phyloP scores from a whole-genome alignment of 1,140 invertebrate genomes.

The Ganaspis sp. region DNA sequence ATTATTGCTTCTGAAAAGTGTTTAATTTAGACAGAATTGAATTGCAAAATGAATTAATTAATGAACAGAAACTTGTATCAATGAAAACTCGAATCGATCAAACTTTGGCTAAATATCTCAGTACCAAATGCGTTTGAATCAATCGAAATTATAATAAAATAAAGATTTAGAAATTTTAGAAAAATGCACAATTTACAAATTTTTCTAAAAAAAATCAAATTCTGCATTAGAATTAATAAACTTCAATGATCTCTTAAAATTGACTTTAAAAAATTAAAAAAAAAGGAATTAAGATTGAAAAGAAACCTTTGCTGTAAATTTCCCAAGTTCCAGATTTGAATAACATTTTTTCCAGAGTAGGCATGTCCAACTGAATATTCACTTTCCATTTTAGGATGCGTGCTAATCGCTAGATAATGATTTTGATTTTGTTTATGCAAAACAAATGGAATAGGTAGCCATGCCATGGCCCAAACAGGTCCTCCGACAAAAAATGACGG shows the following conservation, averaged over 20 bases:
- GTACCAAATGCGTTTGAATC: too few relatives aligned
- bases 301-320: conserved; percentile 67
- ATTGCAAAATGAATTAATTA: conserved; percentile 34
- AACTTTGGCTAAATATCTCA: too few relatives aligned
- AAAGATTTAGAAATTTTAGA: too few relatives aligned
- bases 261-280: too few relatives aligned
- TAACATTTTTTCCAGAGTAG: conserved; percentile 72
- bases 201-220: too few relatives aligned
- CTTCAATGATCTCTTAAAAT: too few relatives aligned
- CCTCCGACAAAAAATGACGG: conserved; percentile 80
- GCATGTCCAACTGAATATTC: conserved; percentile 66
- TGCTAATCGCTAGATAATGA: conserved; percentile 79
- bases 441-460: conserved; percentile 77
- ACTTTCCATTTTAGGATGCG: conserved; percentile 72
- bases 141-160: too few relatives aligned
- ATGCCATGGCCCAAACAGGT: conserved; percentile 78
- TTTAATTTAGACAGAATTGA: too few relatives aligned
- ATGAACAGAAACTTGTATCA: too few relatives aligned
- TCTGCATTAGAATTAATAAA: too few relatives aligned
- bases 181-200: too few relatives aligned
- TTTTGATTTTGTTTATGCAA: conserved; percentile 56
- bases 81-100: too few relatives aligned
- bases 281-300: background rate
- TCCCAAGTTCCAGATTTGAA: conserved; percentile 81
- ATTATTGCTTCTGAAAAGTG: background rate